Evolutionary conservation across 2,113 vertebrate genomes (phyloP).

Genomic region (Canis aureus): DNA sequence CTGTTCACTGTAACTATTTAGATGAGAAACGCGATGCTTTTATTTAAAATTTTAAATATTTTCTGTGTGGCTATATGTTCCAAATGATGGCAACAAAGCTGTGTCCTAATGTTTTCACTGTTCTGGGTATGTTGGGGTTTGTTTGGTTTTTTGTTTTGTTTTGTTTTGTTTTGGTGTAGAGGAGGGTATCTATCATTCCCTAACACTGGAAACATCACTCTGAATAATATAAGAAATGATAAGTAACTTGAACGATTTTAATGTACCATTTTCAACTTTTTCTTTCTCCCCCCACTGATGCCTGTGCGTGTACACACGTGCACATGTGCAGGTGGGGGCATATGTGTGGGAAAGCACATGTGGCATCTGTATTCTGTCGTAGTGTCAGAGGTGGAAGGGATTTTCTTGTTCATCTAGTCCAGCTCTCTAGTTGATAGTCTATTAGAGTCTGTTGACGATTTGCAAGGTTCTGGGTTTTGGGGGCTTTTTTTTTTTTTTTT

Average conservation of each 20-base stretch:
- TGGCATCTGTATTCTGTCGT: not conserved
- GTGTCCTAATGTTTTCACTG: not conserved
- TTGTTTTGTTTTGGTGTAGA: not conserved
- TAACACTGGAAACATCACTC: conserved; percentile 58
- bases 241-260: conserved; percentile 18
- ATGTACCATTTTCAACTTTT: not conserved
- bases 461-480: conserved; percentile 49
- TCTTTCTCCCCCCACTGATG: not conserved
- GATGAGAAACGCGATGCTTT: not conserved
- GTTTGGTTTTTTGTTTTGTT: not conserved
- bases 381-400: not conserved
- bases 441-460: conserved; percentile 28
- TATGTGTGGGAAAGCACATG: rapidly evolving
- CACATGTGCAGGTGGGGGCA: not conserved
- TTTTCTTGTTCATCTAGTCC: conserved; percentile 26
- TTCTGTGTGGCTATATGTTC: conserved; percentile 40
- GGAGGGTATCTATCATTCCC: not conserved
- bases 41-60: not conserved
- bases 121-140: not conserved
- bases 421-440: not conserved
- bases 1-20: conserved; percentile 5
- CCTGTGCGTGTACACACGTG: not conserved
- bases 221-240: not conserved
- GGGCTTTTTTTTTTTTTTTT: not conserved
- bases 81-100: conserved; percentile 32